phyloP scores from a whole-genome alignment of 2,113 vertebrate genomes.

The Varanus komodoensis region DNA sequence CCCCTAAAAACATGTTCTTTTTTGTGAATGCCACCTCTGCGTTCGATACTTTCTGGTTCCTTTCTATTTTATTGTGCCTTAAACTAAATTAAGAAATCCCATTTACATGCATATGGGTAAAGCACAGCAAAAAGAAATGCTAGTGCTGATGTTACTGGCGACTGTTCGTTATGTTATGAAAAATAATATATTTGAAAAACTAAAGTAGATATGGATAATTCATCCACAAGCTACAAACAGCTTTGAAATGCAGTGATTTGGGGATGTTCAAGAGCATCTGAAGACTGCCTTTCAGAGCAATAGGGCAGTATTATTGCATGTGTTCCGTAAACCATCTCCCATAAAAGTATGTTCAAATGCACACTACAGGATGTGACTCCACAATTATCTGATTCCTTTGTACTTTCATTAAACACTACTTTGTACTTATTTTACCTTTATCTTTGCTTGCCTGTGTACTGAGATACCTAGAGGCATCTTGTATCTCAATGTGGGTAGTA shows the following conservation, averaged over 20 bases:
- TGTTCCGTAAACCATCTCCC: not conserved
- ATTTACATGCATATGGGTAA: not conserved
- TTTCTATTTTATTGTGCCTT: slow-evolving; percentile 6
- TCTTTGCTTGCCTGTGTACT: no score
- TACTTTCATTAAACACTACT: not conserved
- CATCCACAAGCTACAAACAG: not conserved
- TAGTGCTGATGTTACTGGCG: not conserved
- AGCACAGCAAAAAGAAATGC: not conserved
- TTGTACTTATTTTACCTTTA: not conserved
- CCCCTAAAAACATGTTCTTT: not conserved
- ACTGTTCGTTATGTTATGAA: slow-evolving; percentile 17
- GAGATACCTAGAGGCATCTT: no score
- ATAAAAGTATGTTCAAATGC: not conserved
- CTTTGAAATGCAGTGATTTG: not conserved
- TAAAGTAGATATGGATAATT: not conserved
- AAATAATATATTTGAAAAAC: slow-evolving; percentile 14
- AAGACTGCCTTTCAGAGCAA: not conserved
- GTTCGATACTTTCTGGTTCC: slow-evolving; percentile 3
- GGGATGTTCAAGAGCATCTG: not conserved
- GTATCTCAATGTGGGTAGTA: not conserved
- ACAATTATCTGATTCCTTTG: not conserved
- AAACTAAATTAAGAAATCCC: slow-evolving; percentile 4
- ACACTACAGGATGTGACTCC: not conserved
- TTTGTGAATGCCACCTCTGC: not conserved
- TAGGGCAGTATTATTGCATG: not conserved